Evolutionary conservation across 2,113 vertebrate species (phyloP).

Genomic region (Hemibagrus wyckioides): DNA sequence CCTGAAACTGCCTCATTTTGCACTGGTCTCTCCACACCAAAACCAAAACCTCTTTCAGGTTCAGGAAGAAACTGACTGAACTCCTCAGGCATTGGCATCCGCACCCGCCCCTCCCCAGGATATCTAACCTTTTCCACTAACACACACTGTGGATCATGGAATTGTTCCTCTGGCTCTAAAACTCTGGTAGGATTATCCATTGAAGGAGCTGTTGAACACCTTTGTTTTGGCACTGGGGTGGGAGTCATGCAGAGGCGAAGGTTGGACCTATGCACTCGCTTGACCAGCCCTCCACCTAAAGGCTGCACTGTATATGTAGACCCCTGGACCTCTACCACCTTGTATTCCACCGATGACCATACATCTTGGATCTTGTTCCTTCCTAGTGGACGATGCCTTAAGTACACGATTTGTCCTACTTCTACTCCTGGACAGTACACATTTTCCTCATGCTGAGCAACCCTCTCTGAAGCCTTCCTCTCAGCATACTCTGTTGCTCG

Average conservation of each 20-base stretch:
- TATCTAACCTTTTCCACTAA: too few relatives aligned
- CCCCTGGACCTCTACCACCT: constrained; percentile 19
- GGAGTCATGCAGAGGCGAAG: neutral
- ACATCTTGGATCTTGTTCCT: constrained; percentile 37
- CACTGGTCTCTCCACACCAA: too few relatives aligned
- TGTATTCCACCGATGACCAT: neutral
- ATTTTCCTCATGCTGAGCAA: neutral
- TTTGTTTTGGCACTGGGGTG: too few relatives aligned
- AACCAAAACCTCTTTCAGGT: too few relatives aligned
- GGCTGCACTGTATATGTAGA: neutral
- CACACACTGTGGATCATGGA: too few relatives aligned
- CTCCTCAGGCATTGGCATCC: too few relatives aligned
- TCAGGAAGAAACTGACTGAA: too few relatives aligned
- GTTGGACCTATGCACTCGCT: neutral
- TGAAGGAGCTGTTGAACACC: too few relatives aligned
- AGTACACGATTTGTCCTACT: constrained; percentile 12
- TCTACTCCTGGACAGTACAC: constrained; percentile 17
- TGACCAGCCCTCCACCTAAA: neutral
- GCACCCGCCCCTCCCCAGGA: too few relatives aligned
- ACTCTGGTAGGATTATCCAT: too few relatives aligned
- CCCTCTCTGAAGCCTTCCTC: constrained; percentile 12
- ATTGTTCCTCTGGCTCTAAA: too few relatives aligned
- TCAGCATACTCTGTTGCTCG: constrained; percentile 11
- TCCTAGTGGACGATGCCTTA: neutral
- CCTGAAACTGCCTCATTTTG: too few relatives aligned